Percentiles rank a stretch among this genome's conserved stretches.
These are phyloP conservation scores for Eriocheir sinensis DNA, from an alignment of 1,140 invertebrate species.

Conservation along the genomic window DNA sequence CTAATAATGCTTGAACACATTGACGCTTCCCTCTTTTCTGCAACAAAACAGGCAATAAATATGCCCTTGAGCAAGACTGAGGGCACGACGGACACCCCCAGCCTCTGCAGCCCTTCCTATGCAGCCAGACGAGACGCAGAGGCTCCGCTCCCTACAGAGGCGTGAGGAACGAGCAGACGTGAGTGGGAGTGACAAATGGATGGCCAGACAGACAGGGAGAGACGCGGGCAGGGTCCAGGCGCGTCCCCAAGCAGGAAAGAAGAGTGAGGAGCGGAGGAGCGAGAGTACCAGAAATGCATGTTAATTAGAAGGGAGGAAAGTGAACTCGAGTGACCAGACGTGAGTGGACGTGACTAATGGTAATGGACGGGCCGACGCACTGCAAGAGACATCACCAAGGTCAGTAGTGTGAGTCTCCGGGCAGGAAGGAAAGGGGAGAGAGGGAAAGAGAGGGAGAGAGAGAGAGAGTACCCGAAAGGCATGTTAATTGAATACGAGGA, in stretches of 20 bases:
- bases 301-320: neutral
- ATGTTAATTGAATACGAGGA: neutral
- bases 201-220: neutral
- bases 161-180: neutral
- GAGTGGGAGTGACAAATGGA: constrained; percentile 11
- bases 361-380: too few species aligned
- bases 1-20: too few species aligned
- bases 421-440: neutral
- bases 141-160: neutral
- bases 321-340: too few species aligned
- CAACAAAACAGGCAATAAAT: too few species aligned
- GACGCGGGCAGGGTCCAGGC: neutral
- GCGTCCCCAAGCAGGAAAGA: neutral
- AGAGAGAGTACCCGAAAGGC: too few species aligned
- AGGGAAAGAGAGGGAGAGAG: neutral
- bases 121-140: neutral
- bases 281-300: too few species aligned
- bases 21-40: too few species aligned
- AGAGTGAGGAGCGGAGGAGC: neutral
- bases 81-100: neutral
- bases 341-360: too few species aligned
- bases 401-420: too few species aligned
- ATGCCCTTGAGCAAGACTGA: too few species aligned
- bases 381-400: too few species aligned
- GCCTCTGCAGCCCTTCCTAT: neutral